These are phyloP conservation scores for Coelinius sp. DNA, from an alignment of 2,888 invertebrate genomes.

Conservation along the genomic window DNA sequence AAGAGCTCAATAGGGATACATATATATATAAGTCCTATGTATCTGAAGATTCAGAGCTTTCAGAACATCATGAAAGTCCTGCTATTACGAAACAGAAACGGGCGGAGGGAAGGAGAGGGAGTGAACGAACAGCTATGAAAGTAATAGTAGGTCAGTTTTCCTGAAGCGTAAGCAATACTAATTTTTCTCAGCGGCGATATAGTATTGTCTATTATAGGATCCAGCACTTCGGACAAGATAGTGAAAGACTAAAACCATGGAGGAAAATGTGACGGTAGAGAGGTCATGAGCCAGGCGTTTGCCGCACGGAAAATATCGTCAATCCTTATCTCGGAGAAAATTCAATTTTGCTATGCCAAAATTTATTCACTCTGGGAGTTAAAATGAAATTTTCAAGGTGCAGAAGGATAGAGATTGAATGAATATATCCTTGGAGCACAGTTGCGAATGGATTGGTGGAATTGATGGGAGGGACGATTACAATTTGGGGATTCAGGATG, in stretches of 20 bases:
- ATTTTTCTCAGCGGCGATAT: not conserved
- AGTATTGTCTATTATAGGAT: not conserved
- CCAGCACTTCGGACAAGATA: slow-evolving; percentile 25
- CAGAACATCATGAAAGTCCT: not conserved
- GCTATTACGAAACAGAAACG: not conserved
- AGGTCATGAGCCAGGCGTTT: slow-evolving; percentile 22
- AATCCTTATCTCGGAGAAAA: slow-evolving; percentile 27
- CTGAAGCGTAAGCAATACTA: slow-evolving; percentile 5
- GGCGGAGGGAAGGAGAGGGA: not conserved
- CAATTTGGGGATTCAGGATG: not conserved
- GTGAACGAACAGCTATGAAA: too few species aligned
- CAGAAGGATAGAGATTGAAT: slow-evolving; percentile 9
- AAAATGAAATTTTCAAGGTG: slow-evolving; percentile 32
- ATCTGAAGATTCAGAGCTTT: not conserved
- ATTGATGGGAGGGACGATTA: not conserved
- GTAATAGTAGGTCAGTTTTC: too few species aligned
- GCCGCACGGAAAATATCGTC: slow-evolving; percentile 31
- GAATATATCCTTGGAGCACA: not conserved
- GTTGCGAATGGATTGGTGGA: not conserved
- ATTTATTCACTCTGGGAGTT: slow-evolving; percentile 25
- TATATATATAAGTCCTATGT: not conserved
- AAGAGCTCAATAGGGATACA: not conserved
- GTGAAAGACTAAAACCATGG: not conserved
- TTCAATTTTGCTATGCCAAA: slow-evolving; percentile 31
- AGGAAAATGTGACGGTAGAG: not conserved